Conservation (phyloP, 2,888 invertebrate species). For the Suillia variegata region DNA sequence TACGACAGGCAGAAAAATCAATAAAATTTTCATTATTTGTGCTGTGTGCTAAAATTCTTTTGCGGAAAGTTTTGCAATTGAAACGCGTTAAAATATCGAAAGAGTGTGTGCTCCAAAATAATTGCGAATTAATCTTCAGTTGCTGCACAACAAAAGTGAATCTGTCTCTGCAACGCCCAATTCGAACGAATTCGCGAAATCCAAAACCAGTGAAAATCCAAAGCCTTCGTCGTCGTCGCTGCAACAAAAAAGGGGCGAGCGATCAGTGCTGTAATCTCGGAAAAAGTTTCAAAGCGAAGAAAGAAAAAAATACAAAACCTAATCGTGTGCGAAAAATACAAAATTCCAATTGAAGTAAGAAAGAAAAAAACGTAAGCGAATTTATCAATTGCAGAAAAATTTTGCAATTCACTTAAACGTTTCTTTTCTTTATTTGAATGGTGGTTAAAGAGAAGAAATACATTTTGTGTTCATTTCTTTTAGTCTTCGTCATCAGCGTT, state of each 20-base stretch:
- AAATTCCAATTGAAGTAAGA: too few relatives aligned
- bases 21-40: slow-evolving; percentile 54
- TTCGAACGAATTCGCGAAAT: slow-evolving; percentile 16
- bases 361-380: slow-evolving; percentile 11
- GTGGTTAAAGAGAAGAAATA: too few relatives aligned
- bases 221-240: slow-evolving; percentile 16
- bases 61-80: slow-evolving; percentile 15
- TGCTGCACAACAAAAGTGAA: slow-evolving; percentile 10
- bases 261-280: slow-evolving; percentile 15
- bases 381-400: too few relatives aligned
- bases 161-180: slow-evolving; percentile 27
- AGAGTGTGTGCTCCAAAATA: background rate
- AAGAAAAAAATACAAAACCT: slow-evolving; percentile 2
- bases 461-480: too few relatives aligned
- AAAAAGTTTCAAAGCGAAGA: slow-evolving; percentile 10
- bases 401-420: too few relatives aligned
- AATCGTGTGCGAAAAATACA: slow-evolving; percentile 33
- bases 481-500: slow-evolving; percentile 53
- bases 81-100: background rate
- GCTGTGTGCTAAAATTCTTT: slow-evolving; percentile 32
- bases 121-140: background rate
- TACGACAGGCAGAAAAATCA: slow-evolving; percentile 58
- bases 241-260: slow-evolving; percentile 13
- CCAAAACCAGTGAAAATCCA: slow-evolving; percentile 16
- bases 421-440: too few relatives aligned